These are phyloP conservation scores for Cyclophora punctaria DNA, from an alignment of 2,888 invertebrate species.

Conservation along the genomic window DNA sequence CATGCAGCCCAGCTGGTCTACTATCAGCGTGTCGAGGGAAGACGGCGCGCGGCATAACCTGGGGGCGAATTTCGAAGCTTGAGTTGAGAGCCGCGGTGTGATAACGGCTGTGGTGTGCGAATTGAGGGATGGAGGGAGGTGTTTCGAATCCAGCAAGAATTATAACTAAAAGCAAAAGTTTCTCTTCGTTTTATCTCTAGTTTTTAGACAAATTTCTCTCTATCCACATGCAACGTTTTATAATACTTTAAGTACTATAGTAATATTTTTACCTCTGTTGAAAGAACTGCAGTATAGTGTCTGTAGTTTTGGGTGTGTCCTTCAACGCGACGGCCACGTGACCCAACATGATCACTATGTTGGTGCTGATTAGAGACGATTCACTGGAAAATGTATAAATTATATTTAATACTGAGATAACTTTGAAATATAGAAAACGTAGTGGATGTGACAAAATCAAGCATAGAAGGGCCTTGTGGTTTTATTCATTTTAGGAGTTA, in stretches of 20 bases:
- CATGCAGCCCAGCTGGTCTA: conserved; percentile 98
- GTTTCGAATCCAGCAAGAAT: no score
- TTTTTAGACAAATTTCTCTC: no score
- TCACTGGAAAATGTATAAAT: conserved; percentile 75
- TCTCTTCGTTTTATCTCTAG: not conserved
- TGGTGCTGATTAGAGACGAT: conserved; percentile 93
- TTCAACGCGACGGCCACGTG: conserved; percentile 96
- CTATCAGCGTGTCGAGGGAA: conserved; percentile 93
- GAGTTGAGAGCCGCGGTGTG: no score
- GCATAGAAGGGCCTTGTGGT: no score
- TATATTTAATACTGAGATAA: no score
- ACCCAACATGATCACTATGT: conserved; percentile 97
- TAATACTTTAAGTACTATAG: not conserved
- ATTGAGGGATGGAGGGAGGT: no score
- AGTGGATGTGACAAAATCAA: no score
- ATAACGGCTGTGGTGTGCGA: no score
- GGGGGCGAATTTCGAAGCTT: not conserved
- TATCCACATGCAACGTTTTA: not conserved
- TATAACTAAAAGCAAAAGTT: no score
- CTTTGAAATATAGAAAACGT: no score
- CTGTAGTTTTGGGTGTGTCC: conserved; percentile 94
- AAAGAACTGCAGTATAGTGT: conserved; percentile 96
- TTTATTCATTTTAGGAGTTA: no score
- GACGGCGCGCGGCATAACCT: conserved; percentile 94
- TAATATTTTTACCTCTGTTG: conserved; percentile 79